A percentile compares a stretch with the other conserved stretches of the same genome.
Conservation (phyloP, 2,797 vertebrate genomes). For the Muscicapa striata region DNA sequence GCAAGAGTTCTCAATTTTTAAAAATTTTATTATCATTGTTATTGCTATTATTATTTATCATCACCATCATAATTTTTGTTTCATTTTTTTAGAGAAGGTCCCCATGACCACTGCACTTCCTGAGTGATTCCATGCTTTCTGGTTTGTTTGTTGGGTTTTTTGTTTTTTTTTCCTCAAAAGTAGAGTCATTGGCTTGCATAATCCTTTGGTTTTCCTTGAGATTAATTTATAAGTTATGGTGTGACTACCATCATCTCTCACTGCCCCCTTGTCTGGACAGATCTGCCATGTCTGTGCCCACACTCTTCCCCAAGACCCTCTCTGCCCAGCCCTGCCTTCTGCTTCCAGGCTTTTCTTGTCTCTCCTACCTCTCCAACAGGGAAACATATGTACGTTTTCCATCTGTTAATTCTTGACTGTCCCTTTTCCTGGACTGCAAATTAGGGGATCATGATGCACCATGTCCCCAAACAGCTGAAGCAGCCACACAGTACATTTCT, state of each 20-base stretch:
- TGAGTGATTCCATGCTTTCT: neutral
- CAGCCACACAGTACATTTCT: neutral
- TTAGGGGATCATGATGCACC: neutral
- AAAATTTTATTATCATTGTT: no score
- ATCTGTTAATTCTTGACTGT: neutral
- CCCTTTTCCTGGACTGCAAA: neutral
- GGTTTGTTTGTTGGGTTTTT: neutral
- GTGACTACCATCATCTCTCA: neutral
- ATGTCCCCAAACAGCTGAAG: neutral
- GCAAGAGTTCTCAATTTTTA: neutral
- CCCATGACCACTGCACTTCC: neutral
- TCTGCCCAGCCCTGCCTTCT: neutral
- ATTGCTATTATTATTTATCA: neutral
- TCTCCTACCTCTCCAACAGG: neutral
- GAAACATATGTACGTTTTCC: neutral
- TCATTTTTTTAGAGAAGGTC: neutral
- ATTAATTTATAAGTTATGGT: neutral
- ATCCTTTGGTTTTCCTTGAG: neutral
- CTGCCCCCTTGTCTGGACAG: neutral
- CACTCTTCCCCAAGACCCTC: neutral
- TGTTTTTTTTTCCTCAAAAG: neutral
- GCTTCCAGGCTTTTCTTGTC: conserved; percentile 19
- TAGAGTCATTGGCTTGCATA: neutral
- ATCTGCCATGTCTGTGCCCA: conserved; percentile 19
- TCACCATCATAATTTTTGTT: neutral